These are phyloP conservation scores for Manacus vitellinus DNA, from an alignment of 2,113 vertebrate species.

Conservation along the genomic window DNA sequence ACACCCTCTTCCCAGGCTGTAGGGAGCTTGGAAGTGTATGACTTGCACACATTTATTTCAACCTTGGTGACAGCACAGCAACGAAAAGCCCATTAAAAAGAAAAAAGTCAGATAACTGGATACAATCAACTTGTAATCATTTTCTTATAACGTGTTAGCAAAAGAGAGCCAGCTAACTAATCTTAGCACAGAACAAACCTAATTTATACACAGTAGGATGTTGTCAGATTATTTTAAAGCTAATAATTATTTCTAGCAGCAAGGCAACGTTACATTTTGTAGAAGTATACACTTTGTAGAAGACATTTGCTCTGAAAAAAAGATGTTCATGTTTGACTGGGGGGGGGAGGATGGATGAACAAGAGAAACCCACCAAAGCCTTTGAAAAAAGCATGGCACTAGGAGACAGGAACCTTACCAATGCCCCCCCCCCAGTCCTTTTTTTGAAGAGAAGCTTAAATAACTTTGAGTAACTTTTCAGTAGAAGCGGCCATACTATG, in stretches of 20 bases:
- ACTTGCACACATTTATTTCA: background rate
- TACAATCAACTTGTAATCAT: background rate
- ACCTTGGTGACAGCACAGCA: background rate
- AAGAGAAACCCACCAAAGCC: background rate
- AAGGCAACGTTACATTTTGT: background rate
- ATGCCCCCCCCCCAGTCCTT: rapidly evolving
- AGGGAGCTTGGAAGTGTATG: background rate
- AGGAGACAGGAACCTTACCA: background rate
- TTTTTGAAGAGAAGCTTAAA: background rate
- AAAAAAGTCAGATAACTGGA: constrained; percentile 4
- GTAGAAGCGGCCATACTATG: background rate
- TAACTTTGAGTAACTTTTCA: background rate
- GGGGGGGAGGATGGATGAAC: rapidly evolving
- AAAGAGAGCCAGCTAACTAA: constrained; percentile 18
- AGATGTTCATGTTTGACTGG: background rate
- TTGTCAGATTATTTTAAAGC: constrained; percentile 37
- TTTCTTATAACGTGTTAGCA: background rate
- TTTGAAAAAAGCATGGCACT: background rate
- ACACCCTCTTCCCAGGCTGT: background rate
- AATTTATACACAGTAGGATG: constrained; percentile 32
- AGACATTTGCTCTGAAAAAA: background rate
- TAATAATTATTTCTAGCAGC: constrained; percentile 13
- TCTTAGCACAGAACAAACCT: background rate
- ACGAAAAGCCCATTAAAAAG: constrained; percentile 7
- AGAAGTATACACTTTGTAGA: background rate